Percentiles rank a stretch among this genome's conserved stretches.
Evolutionary conservation across 2,888 invertebrate genomes (phyloP).

Genomic region (Drosophila mayaguana): DNA sequence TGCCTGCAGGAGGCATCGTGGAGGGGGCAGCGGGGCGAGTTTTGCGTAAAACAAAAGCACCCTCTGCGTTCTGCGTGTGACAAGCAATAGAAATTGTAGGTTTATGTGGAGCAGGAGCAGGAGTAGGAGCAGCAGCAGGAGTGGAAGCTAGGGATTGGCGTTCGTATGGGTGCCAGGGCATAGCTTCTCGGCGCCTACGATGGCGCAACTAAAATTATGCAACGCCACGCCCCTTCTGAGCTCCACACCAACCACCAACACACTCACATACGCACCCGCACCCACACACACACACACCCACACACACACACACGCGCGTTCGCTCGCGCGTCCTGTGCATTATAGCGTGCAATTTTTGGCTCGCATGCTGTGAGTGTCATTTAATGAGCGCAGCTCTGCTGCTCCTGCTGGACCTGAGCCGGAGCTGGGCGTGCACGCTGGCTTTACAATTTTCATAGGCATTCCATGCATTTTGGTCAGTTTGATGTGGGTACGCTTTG

Average conservation of each 20-base stretch:
- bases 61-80: slow-evolving; percentile 57
- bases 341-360: slow-evolving; percentile 73
- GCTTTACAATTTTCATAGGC: slow-evolving; percentile 75
- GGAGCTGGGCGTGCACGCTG: slow-evolving; percentile 41
- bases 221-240: slow-evolving; percentile 64
- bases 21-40: neutral
- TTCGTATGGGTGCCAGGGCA: slow-evolving; percentile 44
- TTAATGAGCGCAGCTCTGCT: slow-evolving; percentile 76
- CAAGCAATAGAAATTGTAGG: slow-evolving; percentile 61
- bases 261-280: neutral
- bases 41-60: slow-evolving; percentile 58
- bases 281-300: neutral
- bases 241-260: slow-evolving; percentile 20
- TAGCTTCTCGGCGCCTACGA: slow-evolving; percentile 68
- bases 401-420: neutral
- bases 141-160: slow-evolving; percentile 2
- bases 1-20: slow-evolving; percentile 2
- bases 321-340: slow-evolving; percentile 54
- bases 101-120: neutral
- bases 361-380: slow-evolving; percentile 74
- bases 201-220: slow-evolving; percentile 80
- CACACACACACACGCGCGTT: slow-evolving; percentile 1
- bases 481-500: slow-evolving; percentile 77
- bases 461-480: slow-evolving; percentile 79
- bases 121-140: neutral